Evolutionary conservation across 2,888 invertebrate genomes (phyloP).

Genomic region (Tetrapedia diversipes): DNA sequence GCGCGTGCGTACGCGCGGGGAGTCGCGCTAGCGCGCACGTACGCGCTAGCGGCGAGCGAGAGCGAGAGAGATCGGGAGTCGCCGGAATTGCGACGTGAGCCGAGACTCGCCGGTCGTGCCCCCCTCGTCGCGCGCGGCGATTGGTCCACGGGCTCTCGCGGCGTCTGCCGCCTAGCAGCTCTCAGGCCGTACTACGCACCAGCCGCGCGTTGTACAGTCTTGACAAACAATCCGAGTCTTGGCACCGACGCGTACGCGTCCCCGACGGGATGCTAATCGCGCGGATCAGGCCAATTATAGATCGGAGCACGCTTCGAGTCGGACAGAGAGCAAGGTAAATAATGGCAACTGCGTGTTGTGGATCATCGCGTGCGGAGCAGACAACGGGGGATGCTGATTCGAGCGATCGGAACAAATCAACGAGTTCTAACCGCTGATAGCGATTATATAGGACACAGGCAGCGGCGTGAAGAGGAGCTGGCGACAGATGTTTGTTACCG

Average conservation of each 20-base stretch:
- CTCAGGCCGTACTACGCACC: constrained; percentile 72
- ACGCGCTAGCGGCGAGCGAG: constrained; percentile 20
- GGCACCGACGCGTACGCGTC: constrained; percentile 29
- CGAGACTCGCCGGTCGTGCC: constrained; percentile 71
- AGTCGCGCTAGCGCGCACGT: background rate
- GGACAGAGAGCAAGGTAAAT: constrained; percentile 11
- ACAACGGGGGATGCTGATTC: background rate
- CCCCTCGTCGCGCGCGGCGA: constrained; percentile 71
- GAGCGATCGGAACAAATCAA: background rate
- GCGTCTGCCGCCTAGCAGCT: constrained; percentile 40
- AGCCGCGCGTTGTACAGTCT: constrained; percentile 70
- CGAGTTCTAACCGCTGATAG: background rate
- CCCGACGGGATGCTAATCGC: constrained; percentile 30
- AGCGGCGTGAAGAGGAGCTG: background rate
- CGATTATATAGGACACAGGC: too few relatives aligned
- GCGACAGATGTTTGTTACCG: constrained; percentile 34
- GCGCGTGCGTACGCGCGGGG: constrained; percentile 6
- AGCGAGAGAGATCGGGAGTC: constrained; percentile 32
- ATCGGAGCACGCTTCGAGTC: background rate
- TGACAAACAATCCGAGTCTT: constrained; percentile 63
- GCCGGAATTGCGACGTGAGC: constrained; percentile 61
- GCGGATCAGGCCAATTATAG: constrained; percentile 45
- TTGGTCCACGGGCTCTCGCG: constrained; percentile 67
- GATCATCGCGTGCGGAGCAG: too few relatives aligned
- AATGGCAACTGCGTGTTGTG: background rate